Evolutionary conservation across 2,888 invertebrate species (phyloP), one percentile per base, ranked within the genome.

Genomic region (Rhagophthalmus giganteus): DNA sequence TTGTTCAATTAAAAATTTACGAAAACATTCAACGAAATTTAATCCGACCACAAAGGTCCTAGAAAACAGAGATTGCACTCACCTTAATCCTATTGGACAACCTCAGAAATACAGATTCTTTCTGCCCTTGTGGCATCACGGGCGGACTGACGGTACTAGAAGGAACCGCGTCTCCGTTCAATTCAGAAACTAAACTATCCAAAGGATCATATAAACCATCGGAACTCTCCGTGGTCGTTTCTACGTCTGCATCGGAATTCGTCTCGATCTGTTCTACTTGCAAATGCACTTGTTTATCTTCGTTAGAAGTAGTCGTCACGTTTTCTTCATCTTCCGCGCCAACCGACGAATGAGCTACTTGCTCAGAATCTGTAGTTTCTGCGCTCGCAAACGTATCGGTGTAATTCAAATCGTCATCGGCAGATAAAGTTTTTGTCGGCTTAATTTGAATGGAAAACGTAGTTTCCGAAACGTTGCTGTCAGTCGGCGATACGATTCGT

Each of bases 61-160:
- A 33, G 25, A 39, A 32, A 35, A 42, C n/a, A 15, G 6, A 35
- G 15, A 6, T 12, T 1, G 50, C 58, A 66, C 76, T 70, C 68
- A 90, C 90, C 84, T 94, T 95, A 47, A 99, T 94, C 68, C 96
- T 85, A 74, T 98, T 99, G 50, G 93, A 94, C 49, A 99, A 81
- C 60, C 97, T 81, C 69, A 98, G 83, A 72, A 99, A 94, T n/a
- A 97, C 92, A 5, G 94, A 94, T 74, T 97, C 96, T 65, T 94
- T 94, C 49, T 78, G 71, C 58, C 74, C 72, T 57, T 71, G 76
- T 1, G 74, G 73, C 5, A 72, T 69, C 1, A 72, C 62, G 11
- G 70, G 65, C 8, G 72, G 65, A 2, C 72, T 65, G 1, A 74
- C 66, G 1, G 71, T 68, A 1, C 69, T 56, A 27, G 58, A 65